phyloP scores from a whole-genome alignment of 2,888 invertebrate species.

The Rhaphigaster nebulosa region DNA sequence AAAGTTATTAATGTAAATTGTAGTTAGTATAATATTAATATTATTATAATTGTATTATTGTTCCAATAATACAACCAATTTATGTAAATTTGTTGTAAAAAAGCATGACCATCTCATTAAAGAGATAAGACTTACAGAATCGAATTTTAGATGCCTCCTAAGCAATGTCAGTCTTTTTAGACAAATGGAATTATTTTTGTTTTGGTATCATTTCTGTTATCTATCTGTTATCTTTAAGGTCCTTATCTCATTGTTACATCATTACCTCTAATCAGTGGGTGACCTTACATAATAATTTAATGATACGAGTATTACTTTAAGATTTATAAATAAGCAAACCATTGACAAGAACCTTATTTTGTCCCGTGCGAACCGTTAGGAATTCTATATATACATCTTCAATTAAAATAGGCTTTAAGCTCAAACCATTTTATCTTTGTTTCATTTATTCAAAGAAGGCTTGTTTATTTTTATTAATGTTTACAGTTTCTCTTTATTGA shows the following conservation, averaged over 20 bases:
- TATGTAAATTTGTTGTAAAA: too few species aligned
- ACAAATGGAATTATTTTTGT: background rate
- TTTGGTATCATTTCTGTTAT: background rate
- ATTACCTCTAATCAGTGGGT: background rate
- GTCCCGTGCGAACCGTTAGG: background rate
- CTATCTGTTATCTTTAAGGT: background rate
- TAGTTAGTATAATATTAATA: too few species aligned
- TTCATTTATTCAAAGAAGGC: too few species aligned
- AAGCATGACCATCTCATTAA: too few species aligned
- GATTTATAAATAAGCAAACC: background rate
- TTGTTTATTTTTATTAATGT: too few species aligned
- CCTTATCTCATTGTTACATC: background rate
- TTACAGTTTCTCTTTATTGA: too few species aligned
- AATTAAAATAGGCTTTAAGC: background rate
- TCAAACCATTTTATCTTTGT: too few species aligned
- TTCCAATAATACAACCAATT: too few species aligned
- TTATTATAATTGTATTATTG: too few species aligned
- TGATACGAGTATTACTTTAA: background rate
- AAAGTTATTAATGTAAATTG: too few species aligned
- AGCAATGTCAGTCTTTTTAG: background rate
- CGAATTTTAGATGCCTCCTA: background rate
- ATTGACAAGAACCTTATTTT: background rate
- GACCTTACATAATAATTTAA: background rate
- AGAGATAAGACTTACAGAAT: background rate
- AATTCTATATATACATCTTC: too few species aligned